phyloP scores from a whole-genome alignment of 2,113 vertebrate species.

The Chamaea fasciata region DNA sequence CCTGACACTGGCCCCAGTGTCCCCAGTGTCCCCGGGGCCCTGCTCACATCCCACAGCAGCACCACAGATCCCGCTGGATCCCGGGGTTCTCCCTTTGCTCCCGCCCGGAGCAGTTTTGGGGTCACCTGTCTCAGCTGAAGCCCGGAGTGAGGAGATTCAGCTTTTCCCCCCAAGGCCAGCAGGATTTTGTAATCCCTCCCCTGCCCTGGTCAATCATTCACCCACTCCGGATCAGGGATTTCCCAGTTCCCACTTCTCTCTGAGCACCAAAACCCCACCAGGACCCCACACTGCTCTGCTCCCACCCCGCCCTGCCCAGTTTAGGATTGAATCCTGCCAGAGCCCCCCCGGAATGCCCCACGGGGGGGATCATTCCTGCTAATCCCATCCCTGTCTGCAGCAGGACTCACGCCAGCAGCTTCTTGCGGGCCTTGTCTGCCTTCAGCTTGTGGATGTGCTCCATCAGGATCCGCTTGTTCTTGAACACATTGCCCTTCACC shows the following conservation, averaged over 20 bases:
- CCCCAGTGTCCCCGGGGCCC: fast-evolving
- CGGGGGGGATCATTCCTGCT: fast-evolving
- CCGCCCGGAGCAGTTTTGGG: fast-evolving
- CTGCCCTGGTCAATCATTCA: not conserved
- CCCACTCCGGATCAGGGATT: not conserved
- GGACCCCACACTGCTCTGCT: fast-evolving
- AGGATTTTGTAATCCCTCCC: not conserved
- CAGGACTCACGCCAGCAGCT: slow-evolving; percentile 91
- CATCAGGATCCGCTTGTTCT: slow-evolving; percentile 98
- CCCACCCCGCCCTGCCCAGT: not conserved
- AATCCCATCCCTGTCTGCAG: not conserved
- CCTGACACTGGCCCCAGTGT: too few species aligned
- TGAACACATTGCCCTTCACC: slow-evolving; percentile 97
- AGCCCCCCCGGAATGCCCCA: fast-evolving
- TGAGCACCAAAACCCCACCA: fast-evolving
- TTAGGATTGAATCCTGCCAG: fast-evolving
- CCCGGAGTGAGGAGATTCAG: fast-evolving
- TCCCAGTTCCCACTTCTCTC: not conserved
- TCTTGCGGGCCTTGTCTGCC: slow-evolving; percentile 98
- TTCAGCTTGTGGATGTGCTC: slow-evolving; percentile 99
- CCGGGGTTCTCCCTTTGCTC: fast-evolving
- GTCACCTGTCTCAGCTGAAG: fast-evolving
- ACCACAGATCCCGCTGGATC: fast-evolving
- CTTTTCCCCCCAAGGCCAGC: too few species aligned
- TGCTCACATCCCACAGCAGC: not conserved